Percentiles rank a stretch among this genome's conserved stretches.
These are phyloP conservation scores for Monochamus alternatus DNA, from an alignment of 2,888 invertebrate genomes.

Conservation along the genomic window DNA sequence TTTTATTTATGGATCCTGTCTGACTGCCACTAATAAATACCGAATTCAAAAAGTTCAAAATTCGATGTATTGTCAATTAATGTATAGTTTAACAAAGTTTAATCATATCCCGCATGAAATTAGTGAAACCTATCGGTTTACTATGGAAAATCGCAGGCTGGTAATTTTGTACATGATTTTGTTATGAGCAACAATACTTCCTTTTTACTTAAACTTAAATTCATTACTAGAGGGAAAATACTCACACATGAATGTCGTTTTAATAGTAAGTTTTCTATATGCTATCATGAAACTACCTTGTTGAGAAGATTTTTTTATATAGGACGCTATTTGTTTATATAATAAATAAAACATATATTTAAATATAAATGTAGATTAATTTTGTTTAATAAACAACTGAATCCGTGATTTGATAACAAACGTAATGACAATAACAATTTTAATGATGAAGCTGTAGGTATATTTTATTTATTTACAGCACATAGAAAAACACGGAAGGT, in stretches of 20 bases:
- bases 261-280: neutral
- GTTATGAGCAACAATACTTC: neutral
- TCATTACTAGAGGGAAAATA: neutral
- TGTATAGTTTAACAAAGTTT: neutral
- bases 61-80: neutral
- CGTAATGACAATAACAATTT: no score
- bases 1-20: neutral
- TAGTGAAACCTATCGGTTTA: neutral
- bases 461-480: no score
- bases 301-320: neutral
- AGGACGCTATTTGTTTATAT: neutral
- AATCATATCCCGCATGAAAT: neutral
- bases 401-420: no score
- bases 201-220: neutral
- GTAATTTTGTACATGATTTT: neutral
- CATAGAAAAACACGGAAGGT: no score
- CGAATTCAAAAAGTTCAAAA: neutral
- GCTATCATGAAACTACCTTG: neutral
- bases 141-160: neutral
- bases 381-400: neutral
- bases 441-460: no score
- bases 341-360: neutral
- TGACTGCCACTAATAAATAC: neutral
- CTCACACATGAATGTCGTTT: neutral
- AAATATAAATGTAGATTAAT: neutral